Base-by-base conservation (phyloP, 2,797 vertebrate genomes). In the Rhinella marina region DNA sequence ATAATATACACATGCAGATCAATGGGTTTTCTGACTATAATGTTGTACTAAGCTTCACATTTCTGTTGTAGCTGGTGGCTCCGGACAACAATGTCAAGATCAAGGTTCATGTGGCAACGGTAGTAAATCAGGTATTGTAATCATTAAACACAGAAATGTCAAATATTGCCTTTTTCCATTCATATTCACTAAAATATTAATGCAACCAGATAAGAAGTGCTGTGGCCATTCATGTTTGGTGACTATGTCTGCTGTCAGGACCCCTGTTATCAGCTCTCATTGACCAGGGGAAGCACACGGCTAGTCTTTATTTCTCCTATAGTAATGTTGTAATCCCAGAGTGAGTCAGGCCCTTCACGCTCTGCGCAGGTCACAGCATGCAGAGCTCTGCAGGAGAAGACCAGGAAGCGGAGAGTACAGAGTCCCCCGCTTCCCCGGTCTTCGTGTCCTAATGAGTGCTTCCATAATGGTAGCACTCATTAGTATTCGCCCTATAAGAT, bases 51-150 rank as follows among this genome's bases (percentile, higher is more conserved):
- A 85, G 48, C 13, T 17, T 76, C n/a, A 10, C 52, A 23, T 73
- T 6, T 81, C 17, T 64, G 1, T 41, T 59, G 27, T 12, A 82
- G 86, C 54, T 50, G 78, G 68, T 32, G 70, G 79, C 29, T 41
- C 29, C 62, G 68, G 32, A 72, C 77, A 81, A 19, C 64, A 81
- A 19, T 80, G 11, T 61, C 77, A 81, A 79, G 68, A 75, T 64
- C 66, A 87, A 41, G 52, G 86, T 23, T 81, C 79, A 48, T 50
- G 1, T 19, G 86, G 86, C 52, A 78, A 78, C 72, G 41, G 19
- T 16, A n/a, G 5, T 10, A 64, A 77, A 66, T 50, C 84, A 25
- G 70, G 59, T 66, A 86, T 52, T 14, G 14, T 56, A 82, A 64
- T 66, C 9, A 25, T 13, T 66, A 52, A 50, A 50, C 13, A 70